Base-by-base conservation (phyloP, 2,888 invertebrate species). In the Anthophora plumipes region DNA sequence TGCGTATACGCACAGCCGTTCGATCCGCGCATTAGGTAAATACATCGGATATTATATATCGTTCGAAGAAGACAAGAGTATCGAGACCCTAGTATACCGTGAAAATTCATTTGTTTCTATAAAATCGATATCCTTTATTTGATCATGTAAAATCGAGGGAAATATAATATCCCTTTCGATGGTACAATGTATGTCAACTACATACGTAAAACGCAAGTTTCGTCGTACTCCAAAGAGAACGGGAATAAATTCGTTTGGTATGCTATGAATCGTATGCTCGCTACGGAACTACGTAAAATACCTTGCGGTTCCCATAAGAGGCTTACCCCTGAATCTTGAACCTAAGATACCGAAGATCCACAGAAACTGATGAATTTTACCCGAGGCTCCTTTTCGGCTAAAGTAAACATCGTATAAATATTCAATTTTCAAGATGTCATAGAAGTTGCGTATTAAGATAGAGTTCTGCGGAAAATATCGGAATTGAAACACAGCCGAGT, bases 201-300 rank as follows among this genome's bases (percentile, higher is more conserved):
- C 57, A 64, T 57, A 39, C 20, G 48, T 4, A 12, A n/a, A 55
- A 8, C 54, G 20, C 12, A 31, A 55, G 22, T 39, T 11, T 39
- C 17, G 8, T 46, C 54, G 20, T 11, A 46, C 17, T 8, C 17
- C n/a, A 41, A 41, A 25, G 5, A 14, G 17, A 48, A 55, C 12
- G 22, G 20, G 31, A 60, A 55, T 39, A 20, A 72, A 77, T 48
- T 20, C 17, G 66, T 54, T 46, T 59, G 17, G 22, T 52, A 14
- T 22, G 7, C 11, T n/a, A n/a, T 1, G n/a, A 39, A 20, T 48
- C 20, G 50, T 7, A 17, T 17, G 22, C 20, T 17, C 14, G 9
- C 17, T 22, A 39, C 52, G 22, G n/a, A 41, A 17, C 22, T 25
- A 14, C 9, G 25, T n/a, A 3, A 70, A 50, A 37, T 37, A 37